Base-by-base conservation (phyloP, 2,797 vertebrate genomes). In the Chelidonichthys spinosus region DNA sequence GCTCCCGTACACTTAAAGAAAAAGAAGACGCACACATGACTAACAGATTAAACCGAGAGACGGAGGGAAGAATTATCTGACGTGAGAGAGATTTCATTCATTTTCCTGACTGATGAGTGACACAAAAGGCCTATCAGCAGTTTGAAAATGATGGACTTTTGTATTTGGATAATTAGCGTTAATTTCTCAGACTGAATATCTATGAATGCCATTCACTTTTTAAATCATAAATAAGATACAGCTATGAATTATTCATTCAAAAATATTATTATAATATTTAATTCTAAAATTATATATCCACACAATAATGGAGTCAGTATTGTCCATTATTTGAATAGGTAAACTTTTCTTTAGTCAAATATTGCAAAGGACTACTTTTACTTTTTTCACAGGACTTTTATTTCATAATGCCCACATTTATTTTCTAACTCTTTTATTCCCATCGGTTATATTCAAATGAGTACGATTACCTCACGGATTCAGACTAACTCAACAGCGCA, bases 1-100 rank as follows among this genome's bases (percentile, higher is more conserved):
- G 72, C 67, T 63, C 53, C 70, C 0, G 1, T 25, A 40, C 63
- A 33, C 74, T 61, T 39, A 47, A 71, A 77, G 72, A 84, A 74
- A 83, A 76, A 76, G 63, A 7, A 50, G 64, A 56, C 14, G 13
- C 69, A 66, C 54, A 64, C 68, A 49, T 42, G 61, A 69, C 54
- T 74, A 50, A 64, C 56, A 69, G 25, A 86, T 77, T 82, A 68
- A 67, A 71, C 35, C 11, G 18, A 78, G 32, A 40, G 18, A 69
- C 11, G 17, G 35, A 64, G 52, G 52, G 54, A 67, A 63, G 46
- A 74, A 44, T 46, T 18, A 54, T 11, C 0, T 54, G 65, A 63
- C 11, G 46, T 61, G 61, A 62, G 36, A 39, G 46, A 65, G 39
- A 62, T 49, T 55, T 44, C 13, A 44, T 69, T 62, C 72, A 39